Conservation (phyloP, 1,140 invertebrate species). For the Physella acuta region DNA sequence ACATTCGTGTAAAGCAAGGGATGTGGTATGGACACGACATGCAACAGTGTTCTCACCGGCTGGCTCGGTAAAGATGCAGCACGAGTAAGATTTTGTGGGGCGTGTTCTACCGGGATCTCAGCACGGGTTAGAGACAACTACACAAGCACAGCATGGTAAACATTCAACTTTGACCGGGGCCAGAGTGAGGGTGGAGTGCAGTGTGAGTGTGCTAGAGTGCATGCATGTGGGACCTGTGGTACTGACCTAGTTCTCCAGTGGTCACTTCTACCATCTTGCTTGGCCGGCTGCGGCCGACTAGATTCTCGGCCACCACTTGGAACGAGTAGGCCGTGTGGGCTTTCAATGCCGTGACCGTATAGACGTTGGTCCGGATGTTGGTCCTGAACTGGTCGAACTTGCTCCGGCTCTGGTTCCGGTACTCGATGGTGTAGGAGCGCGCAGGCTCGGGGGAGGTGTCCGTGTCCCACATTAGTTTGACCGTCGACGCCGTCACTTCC, state of each 20-base stretch:
- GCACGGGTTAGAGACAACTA: too few relatives aligned
- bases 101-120: too few relatives aligned
- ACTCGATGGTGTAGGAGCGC: conserved; percentile 92
- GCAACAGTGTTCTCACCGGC: too few relatives aligned
- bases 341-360: conserved; percentile 82
- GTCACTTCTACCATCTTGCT: conserved; percentile 84
- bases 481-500: conserved; percentile 89
- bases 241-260: conserved; percentile 93
- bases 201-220: too few relatives aligned
- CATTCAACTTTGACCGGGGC: too few relatives aligned
- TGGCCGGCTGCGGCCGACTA: conserved; percentile 83
- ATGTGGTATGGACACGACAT: too few relatives aligned
- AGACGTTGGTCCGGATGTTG: conserved; percentile 88
- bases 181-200: too few relatives aligned
- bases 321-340: conserved; percentile 95
- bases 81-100: too few relatives aligned
- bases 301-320: conserved; percentile 91
- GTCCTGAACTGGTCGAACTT: conserved; percentile 65
- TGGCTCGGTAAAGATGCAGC: too few relatives aligned
- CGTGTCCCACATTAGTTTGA: conserved; percentile 88
- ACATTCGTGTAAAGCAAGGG: too few relatives aligned
- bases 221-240: too few relatives aligned
- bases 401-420: conserved; percentile 80
- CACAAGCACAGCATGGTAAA: too few relatives aligned
- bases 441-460: conserved; percentile 75